Evolutionary conservation across 1,140 invertebrate species (phyloP).

Genomic region (Drosophila persimilis): DNA sequence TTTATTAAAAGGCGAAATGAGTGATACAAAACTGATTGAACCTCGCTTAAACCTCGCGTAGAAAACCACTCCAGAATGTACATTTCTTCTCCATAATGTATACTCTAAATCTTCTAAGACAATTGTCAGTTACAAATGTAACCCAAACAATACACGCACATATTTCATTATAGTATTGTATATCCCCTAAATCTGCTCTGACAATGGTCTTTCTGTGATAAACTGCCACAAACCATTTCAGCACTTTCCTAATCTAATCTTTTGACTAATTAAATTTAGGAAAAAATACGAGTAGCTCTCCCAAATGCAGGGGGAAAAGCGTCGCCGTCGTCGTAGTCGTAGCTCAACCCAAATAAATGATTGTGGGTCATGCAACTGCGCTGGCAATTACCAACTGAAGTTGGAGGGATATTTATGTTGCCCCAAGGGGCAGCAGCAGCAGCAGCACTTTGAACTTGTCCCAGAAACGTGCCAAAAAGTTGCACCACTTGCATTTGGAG

Average conservation of each 20-base stretch:
- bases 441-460: slow-evolving; percentile 52
- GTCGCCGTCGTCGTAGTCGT: background rate
- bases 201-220: slow-evolving; percentile 16
- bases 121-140: slow-evolving; percentile 23
- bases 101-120: too few relatives aligned
- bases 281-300: background rate
- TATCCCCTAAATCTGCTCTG: slow-evolving; percentile 24
- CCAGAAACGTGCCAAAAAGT: slow-evolving; percentile 40
- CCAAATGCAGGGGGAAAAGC: slow-evolving; percentile 21
- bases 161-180: slow-evolving; percentile 22
- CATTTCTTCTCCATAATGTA: too few relatives aligned
- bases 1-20: too few relatives aligned
- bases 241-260: slow-evolving; percentile 34
- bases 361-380: slow-evolving; percentile 48
- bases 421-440: slow-evolving; percentile 26
- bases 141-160: slow-evolving; percentile 14
- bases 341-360: slow-evolving; percentile 41
- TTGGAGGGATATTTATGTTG: slow-evolving; percentile 37
- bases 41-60: too few relatives aligned
- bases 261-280: slow-evolving; percentile 41
- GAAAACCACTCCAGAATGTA: too few relatives aligned
- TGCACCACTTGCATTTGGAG: slow-evolving; percentile 7
- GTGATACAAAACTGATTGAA: too few relatives aligned
- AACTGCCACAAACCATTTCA: slow-evolving; percentile 5
- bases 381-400: slow-evolving; percentile 35